A percentile compares a stretch with the other conserved stretches of the same genome.
Evolutionary conservation across 2,797 vertebrate species (phyloP).

Genomic region (Diceros bicornis): DNA sequence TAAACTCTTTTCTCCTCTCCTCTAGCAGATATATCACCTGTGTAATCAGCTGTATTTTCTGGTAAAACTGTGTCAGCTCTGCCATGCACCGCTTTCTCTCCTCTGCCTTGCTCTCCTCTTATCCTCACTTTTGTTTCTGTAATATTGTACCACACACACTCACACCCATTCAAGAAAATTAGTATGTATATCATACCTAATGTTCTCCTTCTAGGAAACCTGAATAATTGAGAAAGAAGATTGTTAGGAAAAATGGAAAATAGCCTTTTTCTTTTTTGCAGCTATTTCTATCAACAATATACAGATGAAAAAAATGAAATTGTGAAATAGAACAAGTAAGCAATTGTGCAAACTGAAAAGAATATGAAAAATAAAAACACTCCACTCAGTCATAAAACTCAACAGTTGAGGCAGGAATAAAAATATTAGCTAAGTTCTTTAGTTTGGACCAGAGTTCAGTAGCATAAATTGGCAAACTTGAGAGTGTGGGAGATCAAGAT

Average conservation of each 20-base stretch:
- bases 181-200: background rate
- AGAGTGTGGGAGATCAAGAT: background rate
- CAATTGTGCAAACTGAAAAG: background rate
- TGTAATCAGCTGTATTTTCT: background rate
- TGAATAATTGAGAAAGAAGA: background rate
- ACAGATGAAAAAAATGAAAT: background rate
- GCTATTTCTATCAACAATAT: background rate
- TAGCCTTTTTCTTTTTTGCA: background rate
- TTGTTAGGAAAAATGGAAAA: background rate
- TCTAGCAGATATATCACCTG: background rate
- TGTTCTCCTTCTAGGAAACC: background rate
- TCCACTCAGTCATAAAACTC: background rate
- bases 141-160: background rate
- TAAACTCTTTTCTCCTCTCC: background rate
- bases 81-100: background rate
- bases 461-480: background rate
- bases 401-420: slow-evolving; percentile 34
- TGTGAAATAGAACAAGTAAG: background rate
- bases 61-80: background rate
- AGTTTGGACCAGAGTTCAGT: background rate
- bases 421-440: background rate
- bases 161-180: background rate
- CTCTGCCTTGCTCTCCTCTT: background rate
- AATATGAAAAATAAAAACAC: background rate
- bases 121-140: background rate